A percentile compares a stretch with the other conserved stretches of the same genome.
phyloP scores from a whole-genome alignment of 2,797 vertebrate genomes.

The Simalia tracyae region DNA sequence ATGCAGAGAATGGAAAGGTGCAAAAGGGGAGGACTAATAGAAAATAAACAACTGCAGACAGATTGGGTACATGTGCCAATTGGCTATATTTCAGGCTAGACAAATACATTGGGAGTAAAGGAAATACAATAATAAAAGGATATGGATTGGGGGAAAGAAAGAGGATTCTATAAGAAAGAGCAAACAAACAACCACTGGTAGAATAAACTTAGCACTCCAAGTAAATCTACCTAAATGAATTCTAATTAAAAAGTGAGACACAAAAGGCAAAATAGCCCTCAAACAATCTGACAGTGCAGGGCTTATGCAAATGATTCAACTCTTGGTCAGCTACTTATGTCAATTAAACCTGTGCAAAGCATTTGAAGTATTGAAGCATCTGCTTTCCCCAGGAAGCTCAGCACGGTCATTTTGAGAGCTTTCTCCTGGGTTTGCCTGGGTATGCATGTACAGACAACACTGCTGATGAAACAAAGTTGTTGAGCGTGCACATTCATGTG shows the following conservation, averaged over 20 bases:
- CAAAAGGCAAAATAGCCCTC: background rate
- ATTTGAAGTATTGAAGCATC: too few relatives aligned
- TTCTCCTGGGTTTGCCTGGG: too few relatives aligned
- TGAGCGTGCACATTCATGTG: too few relatives aligned
- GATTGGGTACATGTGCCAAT: background rate
- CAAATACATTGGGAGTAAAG: background rate
- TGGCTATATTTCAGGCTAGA: background rate
- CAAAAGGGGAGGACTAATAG: background rate
- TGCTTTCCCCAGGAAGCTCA: too few relatives aligned
- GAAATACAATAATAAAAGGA: background rate
- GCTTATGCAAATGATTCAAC: too few relatives aligned
- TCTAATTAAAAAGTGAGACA: background rate
- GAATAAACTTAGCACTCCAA: background rate
- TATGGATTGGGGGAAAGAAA: background rate
- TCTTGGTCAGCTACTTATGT: too few relatives aligned
- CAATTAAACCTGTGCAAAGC: too few relatives aligned
- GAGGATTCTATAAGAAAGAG: background rate
- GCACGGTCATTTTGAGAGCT: too few relatives aligned
- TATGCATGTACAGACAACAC: too few relatives aligned
- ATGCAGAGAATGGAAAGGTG: background rate
- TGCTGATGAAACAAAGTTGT: too few relatives aligned
- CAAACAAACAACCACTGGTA: background rate
- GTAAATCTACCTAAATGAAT: background rate
- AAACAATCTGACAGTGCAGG: too few relatives aligned
- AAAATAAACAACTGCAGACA: background rate